Evolutionary conservation across 2,113 vertebrate species (phyloP), one percentile per base, ranked within the genome.

Genomic region (Odontesthes bonariensis): DNA sequence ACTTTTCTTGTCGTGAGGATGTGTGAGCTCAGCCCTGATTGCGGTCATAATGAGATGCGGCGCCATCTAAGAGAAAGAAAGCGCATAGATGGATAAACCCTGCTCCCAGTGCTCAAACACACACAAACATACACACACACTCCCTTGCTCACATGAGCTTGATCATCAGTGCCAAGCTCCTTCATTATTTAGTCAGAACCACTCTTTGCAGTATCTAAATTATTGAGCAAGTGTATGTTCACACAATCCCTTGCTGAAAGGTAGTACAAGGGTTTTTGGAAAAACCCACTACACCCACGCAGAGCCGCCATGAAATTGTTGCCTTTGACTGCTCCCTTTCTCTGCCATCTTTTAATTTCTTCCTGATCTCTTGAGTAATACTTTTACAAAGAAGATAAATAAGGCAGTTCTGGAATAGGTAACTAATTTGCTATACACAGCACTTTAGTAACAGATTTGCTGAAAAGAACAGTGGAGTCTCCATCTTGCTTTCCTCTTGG

Each of bases 101-200:
- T 10, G 35, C 75, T 42, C 56, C 31, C 22, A 6, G 14, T 11
- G 5, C 49, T 35, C 59, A 32, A 33, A 65, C 57, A 57, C 71
- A 77, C 68, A 77, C 20, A 47, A 9, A 61, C 38, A 60, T 59
- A 61, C 66, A 67, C 52, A 44, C 10, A 5, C 20, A 49, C 54
- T 51, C 73, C 33, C 70, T 55, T 47, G 11, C 54, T 65, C 76
- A 83, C 71, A 80, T 57, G 23, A 61, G 82, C 88, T 82, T 83
- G 73, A 90, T 90, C 82, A 91, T 77, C 89, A 79, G 77, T 73
- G 80, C 72, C 79, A 89, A 86, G 83, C 84, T 86, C 83, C 91
- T 93, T 89, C 82, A 91, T 93, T 93, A 93, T 94, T 94, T 92
- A 93, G 91, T 93, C 88, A 91, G 77, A 88, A 75, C 81, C 89